Evolutionary conservation across 2,888 invertebrate genomes (phyloP).

Genomic region (Axea sp.): DNA sequence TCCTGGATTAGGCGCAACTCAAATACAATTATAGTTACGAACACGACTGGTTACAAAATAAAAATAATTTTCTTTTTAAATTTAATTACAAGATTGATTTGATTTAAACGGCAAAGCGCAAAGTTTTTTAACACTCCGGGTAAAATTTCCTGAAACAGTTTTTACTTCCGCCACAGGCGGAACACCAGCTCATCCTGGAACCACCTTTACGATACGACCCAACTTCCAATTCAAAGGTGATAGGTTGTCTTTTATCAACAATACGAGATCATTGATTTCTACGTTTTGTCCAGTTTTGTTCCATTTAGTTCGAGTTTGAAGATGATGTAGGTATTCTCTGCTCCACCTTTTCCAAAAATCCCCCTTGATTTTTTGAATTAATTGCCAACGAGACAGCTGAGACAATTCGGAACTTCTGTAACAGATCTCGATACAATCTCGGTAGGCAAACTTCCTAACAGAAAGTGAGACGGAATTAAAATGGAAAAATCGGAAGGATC

Average conservation of each 20-base stretch:
- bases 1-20: too few relatives aligned
- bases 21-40: too few relatives aligned
- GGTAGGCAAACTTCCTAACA: neutral
- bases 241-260: slow-evolving; percentile 1
- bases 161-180: too few relatives aligned
- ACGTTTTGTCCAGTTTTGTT: neutral
- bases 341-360: slow-evolving; percentile 6
- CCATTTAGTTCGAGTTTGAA: slow-evolving; percentile 8
- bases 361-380: neutral
- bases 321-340: neutral
- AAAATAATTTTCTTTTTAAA: too few relatives aligned
- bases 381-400: slow-evolving; percentile 2
- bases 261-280: neutral
- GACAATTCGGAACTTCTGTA: neutral
- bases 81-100: too few relatives aligned
- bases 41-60: too few relatives aligned
- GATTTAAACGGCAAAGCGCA: too few relatives aligned
- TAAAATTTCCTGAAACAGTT: too few relatives aligned
- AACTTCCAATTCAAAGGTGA: neutral
- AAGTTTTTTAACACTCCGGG: too few relatives aligned
- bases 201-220: too few relatives aligned
- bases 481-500: neutral
- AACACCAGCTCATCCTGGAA: too few relatives aligned
- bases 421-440: neutral
- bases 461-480: slow-evolving; percentile 6